phyloP scores from a whole-genome alignment of 2,797 vertebrate genomes.

The Enteromius argenteus region DNA sequence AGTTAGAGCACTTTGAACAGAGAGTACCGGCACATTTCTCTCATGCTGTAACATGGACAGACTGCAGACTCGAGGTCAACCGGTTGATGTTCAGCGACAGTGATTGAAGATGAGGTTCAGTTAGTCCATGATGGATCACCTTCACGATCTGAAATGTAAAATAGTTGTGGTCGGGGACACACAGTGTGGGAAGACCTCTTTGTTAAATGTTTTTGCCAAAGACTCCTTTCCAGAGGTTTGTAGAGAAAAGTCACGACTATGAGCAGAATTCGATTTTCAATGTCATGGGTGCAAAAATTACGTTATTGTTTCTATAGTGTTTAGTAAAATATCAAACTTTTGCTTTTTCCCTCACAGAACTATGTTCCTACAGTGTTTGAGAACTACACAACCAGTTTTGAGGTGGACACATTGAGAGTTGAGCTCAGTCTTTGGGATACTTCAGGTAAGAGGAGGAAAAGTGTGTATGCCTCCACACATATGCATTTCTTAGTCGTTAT shows the following conservation, averaged over 20 bases:
- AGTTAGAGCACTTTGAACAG: background rate
- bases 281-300: no score
- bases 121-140: constrained; percentile 81
- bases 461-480: background rate
- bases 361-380: constrained; percentile 92
- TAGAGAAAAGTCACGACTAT: constrained; percentile 17
- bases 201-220: constrained; percentile 89
- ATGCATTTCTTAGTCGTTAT: background rate
- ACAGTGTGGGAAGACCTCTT: constrained; percentile 87
- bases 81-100: constrained; percentile 1
- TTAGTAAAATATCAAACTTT: background rate
- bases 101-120: constrained; percentile 24
- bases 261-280: background rate
- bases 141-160: constrained; percentile 88
- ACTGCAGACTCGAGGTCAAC: background rate
- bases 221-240: constrained; percentile 89
- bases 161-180: constrained; percentile 91
- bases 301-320: background rate
- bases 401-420: constrained; percentile 90
- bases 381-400: constrained; percentile 93
- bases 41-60: constrained; percentile 11
- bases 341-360: constrained; percentile 71
- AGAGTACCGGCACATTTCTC: background rate
- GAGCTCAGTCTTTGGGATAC: constrained; percentile 93
- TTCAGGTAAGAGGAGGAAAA: constrained; percentile 80